Conservation (phyloP, 2,797 vertebrate species). For the Babyrousa celebensis region DNA sequence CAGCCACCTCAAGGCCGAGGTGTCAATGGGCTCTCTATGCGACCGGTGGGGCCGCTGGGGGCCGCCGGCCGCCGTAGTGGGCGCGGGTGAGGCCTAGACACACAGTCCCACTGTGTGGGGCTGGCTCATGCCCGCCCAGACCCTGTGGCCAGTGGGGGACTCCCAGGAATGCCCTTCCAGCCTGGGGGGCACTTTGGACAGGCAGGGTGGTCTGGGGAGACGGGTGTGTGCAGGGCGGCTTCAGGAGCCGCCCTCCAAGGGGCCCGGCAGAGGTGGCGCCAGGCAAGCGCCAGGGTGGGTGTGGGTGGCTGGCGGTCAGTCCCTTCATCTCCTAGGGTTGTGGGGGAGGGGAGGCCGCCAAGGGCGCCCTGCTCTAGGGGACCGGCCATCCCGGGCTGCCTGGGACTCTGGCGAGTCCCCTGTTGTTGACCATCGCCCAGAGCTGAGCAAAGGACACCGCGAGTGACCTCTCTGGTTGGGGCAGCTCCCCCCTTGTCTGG, state of each 20-base stretch:
- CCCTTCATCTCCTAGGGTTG: neutral
- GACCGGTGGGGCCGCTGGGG: conserved; percentile 76
- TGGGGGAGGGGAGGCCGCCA: neutral
- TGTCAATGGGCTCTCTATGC: conserved; percentile 86
- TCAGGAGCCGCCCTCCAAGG: conserved; percentile 65
- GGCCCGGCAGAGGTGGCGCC: conserved; percentile 74
- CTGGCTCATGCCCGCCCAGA: conserved; percentile 67
- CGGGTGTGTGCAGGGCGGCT: conserved; percentile 54
- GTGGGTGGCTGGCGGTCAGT: neutral
- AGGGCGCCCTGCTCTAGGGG: neutral
- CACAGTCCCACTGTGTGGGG: conserved; percentile 86
- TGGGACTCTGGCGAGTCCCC: neutral
- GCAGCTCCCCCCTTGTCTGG: neutral
- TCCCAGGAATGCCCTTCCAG: conserved; percentile 80
- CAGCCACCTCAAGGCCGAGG: conserved; percentile 68
- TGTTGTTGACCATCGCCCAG: neutral
- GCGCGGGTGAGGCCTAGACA: conserved; percentile 73
- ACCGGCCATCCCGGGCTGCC: neutral
- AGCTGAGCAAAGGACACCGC: neutral
- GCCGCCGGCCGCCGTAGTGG: neutral
- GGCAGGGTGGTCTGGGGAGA: conserved; percentile 86
- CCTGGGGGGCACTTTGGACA: conserved; percentile 76
- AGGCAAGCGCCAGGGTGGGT: conserved; percentile 59
- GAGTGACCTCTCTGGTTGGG: neutral
- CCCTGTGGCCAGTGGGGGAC: conserved; percentile 83